These are phyloP conservation scores for Phalera bucephala DNA, from an alignment of 2,888 invertebrate genomes.

Conservation along the genomic window DNA sequence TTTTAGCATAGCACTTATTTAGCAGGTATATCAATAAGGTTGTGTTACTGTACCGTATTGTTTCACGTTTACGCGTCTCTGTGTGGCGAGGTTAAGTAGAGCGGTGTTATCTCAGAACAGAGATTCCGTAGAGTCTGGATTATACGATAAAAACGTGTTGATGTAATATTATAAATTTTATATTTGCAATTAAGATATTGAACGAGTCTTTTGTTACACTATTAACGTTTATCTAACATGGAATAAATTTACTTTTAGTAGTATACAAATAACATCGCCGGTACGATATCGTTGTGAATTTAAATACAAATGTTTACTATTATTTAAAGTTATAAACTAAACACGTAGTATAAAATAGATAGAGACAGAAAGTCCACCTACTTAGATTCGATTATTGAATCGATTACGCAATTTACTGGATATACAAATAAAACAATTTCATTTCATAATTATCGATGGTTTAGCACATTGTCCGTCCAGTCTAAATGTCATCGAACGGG, in stretches of 20 bases:
- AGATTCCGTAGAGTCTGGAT: conserved; percentile 73
- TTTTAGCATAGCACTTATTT: conserved; percentile 25
- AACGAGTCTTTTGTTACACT: neutral
- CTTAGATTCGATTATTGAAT: too few species aligned
- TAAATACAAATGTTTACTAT: too few species aligned
- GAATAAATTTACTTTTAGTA: neutral
- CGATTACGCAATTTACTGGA: conserved; percentile 11
- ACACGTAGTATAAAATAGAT: too few species aligned
- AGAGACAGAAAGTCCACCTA: too few species aligned
- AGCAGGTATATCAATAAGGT: conserved; percentile 54
- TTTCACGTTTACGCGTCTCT: conserved; percentile 80
- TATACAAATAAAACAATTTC: conserved; percentile 37
- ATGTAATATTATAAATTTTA: conserved; percentile 18
- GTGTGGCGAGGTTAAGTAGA: conserved; percentile 82
- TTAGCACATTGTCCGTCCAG: conserved; percentile 71
- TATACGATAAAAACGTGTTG: conserved; percentile 48
- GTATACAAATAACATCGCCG: too few species aligned
- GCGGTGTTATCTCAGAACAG: conserved; percentile 81
- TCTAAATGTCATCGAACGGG: conserved; percentile 81
- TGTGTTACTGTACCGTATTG: conserved; percentile 80
- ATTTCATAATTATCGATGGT: conserved; percentile 72
- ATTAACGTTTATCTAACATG: neutral
- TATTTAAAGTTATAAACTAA: too few species aligned
- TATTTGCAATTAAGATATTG: conserved; percentile 11
- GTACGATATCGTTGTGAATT: too few species aligned